Evolutionary conservation across 2,797 vertebrate genomes (phyloP).

Genomic region (Atherinosoma microstoma): DNA sequence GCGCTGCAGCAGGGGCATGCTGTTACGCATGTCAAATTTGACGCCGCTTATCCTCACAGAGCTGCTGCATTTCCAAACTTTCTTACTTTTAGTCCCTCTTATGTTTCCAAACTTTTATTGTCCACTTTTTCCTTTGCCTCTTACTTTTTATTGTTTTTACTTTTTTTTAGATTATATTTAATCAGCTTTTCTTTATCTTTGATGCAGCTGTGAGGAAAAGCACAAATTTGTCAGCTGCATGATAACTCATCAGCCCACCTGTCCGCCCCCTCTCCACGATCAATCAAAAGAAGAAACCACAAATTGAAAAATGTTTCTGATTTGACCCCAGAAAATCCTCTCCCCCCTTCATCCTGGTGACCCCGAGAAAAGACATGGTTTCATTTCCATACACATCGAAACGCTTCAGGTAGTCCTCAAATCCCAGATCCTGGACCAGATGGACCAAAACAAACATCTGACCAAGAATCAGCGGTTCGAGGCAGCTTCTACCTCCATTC

Average conservation of each 20-base stretch:
- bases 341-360: slow-evolving; percentile 53
- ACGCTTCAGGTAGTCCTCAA: slow-evolving; percentile 51
- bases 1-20: slow-evolving; percentile 77
- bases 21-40: slow-evolving; percentile 75
- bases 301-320: slow-evolving; percentile 55
- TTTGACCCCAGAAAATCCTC: slow-evolving; percentile 34
- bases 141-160: neutral
- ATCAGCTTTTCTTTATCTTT: neutral
- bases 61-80: slow-evolving; percentile 31
- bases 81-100: neutral
- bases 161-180: neutral
- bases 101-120: neutral
- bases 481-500: slow-evolving; percentile 42
- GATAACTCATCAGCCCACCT: slow-evolving; percentile 68
- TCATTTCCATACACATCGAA: slow-evolving; percentile 65
- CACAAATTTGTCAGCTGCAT: slow-evolving; percentile 78
- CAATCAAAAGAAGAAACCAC: slow-evolving; percentile 39
- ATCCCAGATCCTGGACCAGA: slow-evolving; percentile 64
- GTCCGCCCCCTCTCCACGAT: slow-evolving; percentile 44
- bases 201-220: slow-evolving; percentile 66
- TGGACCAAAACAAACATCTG: slow-evolving; percentile 37
- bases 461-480: slow-evolving; percentile 55
- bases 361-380: slow-evolving; percentile 48
- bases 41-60: slow-evolving; percentile 56
- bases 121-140: neutral